phyloP scores from a whole-genome alignment of 2,888 invertebrate species.

The Polydrusus cervinus region DNA sequence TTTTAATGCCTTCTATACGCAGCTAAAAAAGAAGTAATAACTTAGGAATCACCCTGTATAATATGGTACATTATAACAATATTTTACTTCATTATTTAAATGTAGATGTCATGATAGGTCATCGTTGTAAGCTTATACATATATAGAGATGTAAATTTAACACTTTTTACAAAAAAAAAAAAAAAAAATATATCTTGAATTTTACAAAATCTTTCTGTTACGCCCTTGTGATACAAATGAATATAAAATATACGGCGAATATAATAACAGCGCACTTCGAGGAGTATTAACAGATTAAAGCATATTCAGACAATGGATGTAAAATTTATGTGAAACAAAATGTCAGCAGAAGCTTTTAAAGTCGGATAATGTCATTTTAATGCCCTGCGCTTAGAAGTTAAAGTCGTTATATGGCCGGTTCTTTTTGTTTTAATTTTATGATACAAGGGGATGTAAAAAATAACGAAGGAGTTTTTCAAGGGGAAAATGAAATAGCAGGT shows the following conservation, averaged over 20 bases:
- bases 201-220: too few species aligned
- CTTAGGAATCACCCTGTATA: too few species aligned
- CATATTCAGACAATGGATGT: constrained; percentile 32
- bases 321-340: constrained; percentile 33
- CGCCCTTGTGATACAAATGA: neutral
- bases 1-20: too few species aligned
- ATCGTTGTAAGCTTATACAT: too few species aligned
- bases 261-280: constrained; percentile 24
- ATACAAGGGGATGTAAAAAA: constrained; percentile 4
- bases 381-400: constrained; percentile 20
- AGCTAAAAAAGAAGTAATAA: too few species aligned
- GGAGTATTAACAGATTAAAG: constrained; percentile 28
- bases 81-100: too few species aligned
- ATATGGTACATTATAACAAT: too few species aligned
- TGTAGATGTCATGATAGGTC: too few species aligned
- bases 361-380: constrained; percentile 31
- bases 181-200: too few species aligned
- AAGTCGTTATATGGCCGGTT: constrained; percentile 21
- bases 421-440: constrained; percentile 15
- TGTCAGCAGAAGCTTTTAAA: constrained; percentile 29
- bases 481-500: neutral
- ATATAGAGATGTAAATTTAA: too few species aligned
- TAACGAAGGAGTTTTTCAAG: neutral
- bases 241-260: constrained; percentile 6
- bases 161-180: too few species aligned